A percentile compares a stretch with the other conserved stretches of the same genome.
Conservation (phyloP, 2,888 invertebrate genomes). For the Panzeria rudis region DNA sequence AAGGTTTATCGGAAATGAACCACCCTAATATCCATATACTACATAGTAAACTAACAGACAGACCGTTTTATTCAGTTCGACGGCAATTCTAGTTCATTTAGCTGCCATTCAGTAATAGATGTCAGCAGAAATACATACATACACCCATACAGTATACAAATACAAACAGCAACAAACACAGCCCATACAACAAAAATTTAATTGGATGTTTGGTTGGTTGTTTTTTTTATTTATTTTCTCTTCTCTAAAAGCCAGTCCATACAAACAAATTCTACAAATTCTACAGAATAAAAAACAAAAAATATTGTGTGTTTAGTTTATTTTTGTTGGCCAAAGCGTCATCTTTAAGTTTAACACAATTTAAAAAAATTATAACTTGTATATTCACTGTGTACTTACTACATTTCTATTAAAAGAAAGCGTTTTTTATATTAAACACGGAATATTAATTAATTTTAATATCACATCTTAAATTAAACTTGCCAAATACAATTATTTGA, state of each 20-base stretch:
- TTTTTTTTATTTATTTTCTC: conserved; percentile 34
- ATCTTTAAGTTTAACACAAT: conserved; percentile 62
- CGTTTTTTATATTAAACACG: not conserved
- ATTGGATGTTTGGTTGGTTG: conserved; percentile 32
- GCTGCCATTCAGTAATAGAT: conserved; percentile 27
- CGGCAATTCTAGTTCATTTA: conserved; percentile 49
- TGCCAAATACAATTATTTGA: not conserved
- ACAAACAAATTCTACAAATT: conserved; percentile 53
- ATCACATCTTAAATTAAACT: not conserved
- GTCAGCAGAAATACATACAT: not conserved
- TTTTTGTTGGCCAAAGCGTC: conserved; percentile 72
- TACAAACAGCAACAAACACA: conserved; percentile 31
- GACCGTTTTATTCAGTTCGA: conserved; percentile 21
- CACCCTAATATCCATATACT: not conserved
- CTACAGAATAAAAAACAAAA: conserved; percentile 42
- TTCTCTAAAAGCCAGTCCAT: conserved; percentile 59
- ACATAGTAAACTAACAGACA: not conserved
- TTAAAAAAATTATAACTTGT: too few relatives aligned
- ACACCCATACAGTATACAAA: not conserved
- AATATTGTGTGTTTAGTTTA: conserved; percentile 71
- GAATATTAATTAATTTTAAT: not conserved
- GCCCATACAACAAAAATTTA: conserved; percentile 18
- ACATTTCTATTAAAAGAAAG: not conserved
- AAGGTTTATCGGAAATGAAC: too few relatives aligned
- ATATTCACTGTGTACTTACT: too few relatives aligned